phyloP scores from a whole-genome alignment of 2,888 invertebrate genomes.

The Amitus sp. region DNA sequence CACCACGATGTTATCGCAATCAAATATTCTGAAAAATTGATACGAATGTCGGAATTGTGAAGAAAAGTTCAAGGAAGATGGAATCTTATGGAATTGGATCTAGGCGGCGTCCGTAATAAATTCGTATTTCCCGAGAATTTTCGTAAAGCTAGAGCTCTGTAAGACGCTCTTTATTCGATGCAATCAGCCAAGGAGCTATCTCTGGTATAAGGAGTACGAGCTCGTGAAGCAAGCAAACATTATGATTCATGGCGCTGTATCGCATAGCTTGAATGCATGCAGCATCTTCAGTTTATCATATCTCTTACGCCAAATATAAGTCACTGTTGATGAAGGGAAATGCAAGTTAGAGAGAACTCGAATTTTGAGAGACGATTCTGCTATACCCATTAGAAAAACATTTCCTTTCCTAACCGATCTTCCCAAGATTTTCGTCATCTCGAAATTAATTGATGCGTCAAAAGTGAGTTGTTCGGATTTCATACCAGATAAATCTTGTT shows the following conservation, averaged over 20 bases:
- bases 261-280: constrained; percentile 50
- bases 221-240: constrained; percentile 43
- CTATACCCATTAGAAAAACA: no score
- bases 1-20: no score
- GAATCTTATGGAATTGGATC: neutral
- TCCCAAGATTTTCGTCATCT: neutral
- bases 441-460: neutral
- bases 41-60: no score
- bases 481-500: neutral
- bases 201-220: constrained; percentile 8
- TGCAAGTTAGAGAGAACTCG: neutral
- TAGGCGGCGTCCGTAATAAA: constrained; percentile 22
- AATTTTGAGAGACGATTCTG: no score
- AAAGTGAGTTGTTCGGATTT: neutral
- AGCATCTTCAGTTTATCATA: neutral
- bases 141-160: constrained; percentile 13
- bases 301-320: neutral
- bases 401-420: neutral
- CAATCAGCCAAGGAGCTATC: constrained; percentile 34
- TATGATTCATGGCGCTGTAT: constrained; percentile 53
- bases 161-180: constrained; percentile 39
- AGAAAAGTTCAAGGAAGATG: neutral
- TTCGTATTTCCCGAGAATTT: constrained; percentile 34
- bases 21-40: no score
- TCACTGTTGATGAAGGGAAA: neutral